Conservation (phyloP, 2,797 vertebrate species). For the Aplochiton taeniatus region DNA sequence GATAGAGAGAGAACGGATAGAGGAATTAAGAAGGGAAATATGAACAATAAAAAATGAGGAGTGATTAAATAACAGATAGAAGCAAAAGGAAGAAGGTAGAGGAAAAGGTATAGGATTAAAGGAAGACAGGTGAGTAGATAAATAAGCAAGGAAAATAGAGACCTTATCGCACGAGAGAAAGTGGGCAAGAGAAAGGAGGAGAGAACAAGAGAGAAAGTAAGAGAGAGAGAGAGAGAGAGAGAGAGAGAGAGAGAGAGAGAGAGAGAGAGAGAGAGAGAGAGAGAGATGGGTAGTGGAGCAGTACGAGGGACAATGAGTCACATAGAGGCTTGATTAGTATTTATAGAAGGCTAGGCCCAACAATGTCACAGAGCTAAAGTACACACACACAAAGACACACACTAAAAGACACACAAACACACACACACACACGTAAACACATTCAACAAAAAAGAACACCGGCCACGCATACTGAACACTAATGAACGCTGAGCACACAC, state of each 20-base stretch:
- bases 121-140: background rate
- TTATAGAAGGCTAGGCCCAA: slow-evolving; percentile 32
- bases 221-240: slow-evolving; percentile 1
- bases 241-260: background rate
- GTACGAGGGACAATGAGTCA: slow-evolving; percentile 39
- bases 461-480: background rate
- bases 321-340: slow-evolving; percentile 21
- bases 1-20: too few species aligned
- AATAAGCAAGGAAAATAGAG: background rate
- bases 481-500: background rate
- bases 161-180: background rate
- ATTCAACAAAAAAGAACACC: too few species aligned
- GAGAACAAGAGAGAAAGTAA: background rate
- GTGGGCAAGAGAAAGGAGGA: background rate
- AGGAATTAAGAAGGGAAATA: too few species aligned
- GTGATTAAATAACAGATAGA: too few species aligned
- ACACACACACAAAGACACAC: background rate
- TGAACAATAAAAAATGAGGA: too few species aligned
- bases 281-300: background rate
- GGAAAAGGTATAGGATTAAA: background rate
- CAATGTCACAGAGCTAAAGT: too few species aligned
- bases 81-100: too few species aligned
- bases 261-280: background rate
- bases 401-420: background rate
- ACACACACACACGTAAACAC: background rate